Conservation (phyloP, 2,113 vertebrate species). For the Rhadina sibilatrix region DNA sequence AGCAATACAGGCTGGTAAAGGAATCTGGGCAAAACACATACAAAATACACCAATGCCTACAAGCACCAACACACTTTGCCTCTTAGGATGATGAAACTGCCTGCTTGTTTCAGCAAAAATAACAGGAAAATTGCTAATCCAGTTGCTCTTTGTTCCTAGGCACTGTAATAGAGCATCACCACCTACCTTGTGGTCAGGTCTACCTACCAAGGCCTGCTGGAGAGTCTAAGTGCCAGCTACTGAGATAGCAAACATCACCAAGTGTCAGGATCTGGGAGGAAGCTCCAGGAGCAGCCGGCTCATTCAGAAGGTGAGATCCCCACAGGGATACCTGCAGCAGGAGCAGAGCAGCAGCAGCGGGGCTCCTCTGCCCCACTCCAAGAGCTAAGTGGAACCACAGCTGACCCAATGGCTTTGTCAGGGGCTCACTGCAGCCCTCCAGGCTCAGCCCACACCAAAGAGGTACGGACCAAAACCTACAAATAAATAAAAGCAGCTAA, state of each 20-base stretch:
- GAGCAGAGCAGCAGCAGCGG: background rate
- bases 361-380: background rate
- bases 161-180: background rate
- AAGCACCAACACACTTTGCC: background rate
- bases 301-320: background rate
- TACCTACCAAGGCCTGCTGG: background rate
- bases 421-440: background rate
- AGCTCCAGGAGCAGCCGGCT: background rate
- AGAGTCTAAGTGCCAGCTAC: background rate
- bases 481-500: background rate
- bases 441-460: background rate
- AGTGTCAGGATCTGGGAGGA: background rate
- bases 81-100: background rate
- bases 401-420: accelerated
- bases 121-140: background rate
- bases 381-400: background rate
- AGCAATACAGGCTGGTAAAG: background rate
- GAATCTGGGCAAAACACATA: background rate
- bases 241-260: background rate
- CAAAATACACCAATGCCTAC: background rate
- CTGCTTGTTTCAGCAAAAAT: background rate
- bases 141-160: background rate
- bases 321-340: background rate
- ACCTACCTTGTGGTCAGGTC: background rate
- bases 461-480: background rate